Conservation (phyloP, 2,113 vertebrate genomes). For the Myotis brandtii region DNA sequence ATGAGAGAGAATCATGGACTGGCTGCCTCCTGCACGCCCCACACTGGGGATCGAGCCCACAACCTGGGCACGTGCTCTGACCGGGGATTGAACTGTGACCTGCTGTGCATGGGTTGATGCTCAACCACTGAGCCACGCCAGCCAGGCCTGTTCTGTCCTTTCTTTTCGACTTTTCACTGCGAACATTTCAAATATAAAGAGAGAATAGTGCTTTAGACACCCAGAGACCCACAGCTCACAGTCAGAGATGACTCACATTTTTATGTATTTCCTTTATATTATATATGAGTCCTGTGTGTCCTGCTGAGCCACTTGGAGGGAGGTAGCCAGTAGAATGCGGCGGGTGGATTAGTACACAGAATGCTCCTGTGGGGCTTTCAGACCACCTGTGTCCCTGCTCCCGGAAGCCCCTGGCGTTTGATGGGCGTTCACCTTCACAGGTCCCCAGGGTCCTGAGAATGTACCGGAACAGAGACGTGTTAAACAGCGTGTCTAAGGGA, state of each 20-base stretch:
- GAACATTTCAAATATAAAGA: background rate
- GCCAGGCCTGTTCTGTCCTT: too few species aligned
- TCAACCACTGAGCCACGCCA: too few species aligned
- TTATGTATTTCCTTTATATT: background rate
- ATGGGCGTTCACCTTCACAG: background rate
- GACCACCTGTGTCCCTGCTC: accelerated
- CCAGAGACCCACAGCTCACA: accelerated
- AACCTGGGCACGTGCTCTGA: too few species aligned
- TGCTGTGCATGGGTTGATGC: too few species aligned
- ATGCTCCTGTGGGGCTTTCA: too few species aligned
- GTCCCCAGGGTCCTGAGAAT: background rate
- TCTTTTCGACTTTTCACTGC: background rate
- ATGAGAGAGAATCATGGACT: too few species aligned
- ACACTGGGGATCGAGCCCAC: too few species aligned
- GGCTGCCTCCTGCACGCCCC: too few species aligned
- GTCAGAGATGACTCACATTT: background rate
- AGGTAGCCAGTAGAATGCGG: background rate
- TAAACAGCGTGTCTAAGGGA: background rate
- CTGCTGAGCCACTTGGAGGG: background rate
- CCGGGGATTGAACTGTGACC: too few species aligned
- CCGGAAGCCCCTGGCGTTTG: background rate
- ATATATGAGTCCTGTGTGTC: background rate
- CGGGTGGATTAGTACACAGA: background rate
- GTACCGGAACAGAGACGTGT: background rate
- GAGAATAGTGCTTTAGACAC: background rate